Conservation (phyloP, 2,113 vertebrate genomes). For the Crotophaga sulcirostris region DNA sequence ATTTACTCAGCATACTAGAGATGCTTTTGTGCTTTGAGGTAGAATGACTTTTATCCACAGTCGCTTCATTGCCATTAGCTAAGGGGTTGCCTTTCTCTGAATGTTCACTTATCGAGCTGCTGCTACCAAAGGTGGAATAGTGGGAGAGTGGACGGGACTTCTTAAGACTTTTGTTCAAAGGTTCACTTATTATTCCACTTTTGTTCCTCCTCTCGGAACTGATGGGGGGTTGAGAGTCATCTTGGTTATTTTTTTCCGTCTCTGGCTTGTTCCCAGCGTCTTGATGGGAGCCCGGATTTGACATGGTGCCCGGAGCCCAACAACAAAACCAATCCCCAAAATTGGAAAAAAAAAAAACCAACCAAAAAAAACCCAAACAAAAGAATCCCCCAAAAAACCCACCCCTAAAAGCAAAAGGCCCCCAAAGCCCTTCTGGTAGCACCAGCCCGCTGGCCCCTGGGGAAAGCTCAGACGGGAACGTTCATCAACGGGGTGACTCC, state of each 20-base stretch:
- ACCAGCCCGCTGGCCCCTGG: background rate
- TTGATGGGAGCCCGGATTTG: slow-evolving; percentile 83
- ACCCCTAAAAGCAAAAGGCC: background rate
- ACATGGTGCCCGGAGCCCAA: slow-evolving; percentile 83
- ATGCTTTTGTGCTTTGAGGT: slow-evolving; percentile 86
- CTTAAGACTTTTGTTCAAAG: slow-evolving; percentile 96
- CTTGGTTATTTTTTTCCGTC: slow-evolving; percentile 82
- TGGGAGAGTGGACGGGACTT: slow-evolving; percentile 94
- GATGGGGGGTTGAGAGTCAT: slow-evolving; percentile 80
- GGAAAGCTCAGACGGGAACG: background rate
- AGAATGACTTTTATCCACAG: slow-evolving; percentile 86
- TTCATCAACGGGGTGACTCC: background rate
- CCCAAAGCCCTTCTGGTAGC: slow-evolving; percentile 30
- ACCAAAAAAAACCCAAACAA: background rate
- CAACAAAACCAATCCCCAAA: background rate
- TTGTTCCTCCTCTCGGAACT: slow-evolving; percentile 90
- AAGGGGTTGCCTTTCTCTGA: slow-evolving; percentile 79
- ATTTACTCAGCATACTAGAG: slow-evolving; percentile 87
- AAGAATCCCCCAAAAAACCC: background rate
- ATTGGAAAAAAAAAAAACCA: background rate
- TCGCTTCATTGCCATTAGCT: slow-evolving; percentile 78
- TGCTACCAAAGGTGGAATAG: slow-evolving; percentile 90
- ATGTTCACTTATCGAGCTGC: slow-evolving; percentile 85
- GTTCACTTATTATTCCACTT: slow-evolving; percentile 96
- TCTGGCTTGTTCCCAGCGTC: slow-evolving; percentile 85